A percentile compares a stretch with the other conserved stretches of the same genome.
Evolutionary conservation across 1,140 invertebrate genomes (phyloP).

Genomic region (Nasonia longicornis): DNA sequence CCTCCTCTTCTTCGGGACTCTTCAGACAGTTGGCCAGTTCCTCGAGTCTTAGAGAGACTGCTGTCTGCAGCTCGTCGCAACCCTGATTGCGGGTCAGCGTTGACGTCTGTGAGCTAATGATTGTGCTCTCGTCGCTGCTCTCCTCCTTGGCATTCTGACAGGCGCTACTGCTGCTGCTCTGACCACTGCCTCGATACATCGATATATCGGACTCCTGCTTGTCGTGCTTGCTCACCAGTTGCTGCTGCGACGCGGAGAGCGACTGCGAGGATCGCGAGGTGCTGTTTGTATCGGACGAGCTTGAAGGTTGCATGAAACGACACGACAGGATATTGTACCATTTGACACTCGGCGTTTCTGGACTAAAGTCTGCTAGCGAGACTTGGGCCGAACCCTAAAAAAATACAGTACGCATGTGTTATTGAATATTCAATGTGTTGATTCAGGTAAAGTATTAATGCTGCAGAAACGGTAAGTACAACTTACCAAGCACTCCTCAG

Average conservation of each 20-base stretch:
- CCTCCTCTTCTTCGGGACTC: slow-evolving; percentile 70
- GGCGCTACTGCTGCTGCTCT: slow-evolving; percentile 79
- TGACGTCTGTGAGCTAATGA: slow-evolving; percentile 95
- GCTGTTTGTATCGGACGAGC: slow-evolving; percentile 55
- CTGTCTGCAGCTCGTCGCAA: slow-evolving; percentile 71
- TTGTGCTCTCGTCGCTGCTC: slow-evolving; percentile 96
- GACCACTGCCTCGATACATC: slow-evolving; percentile 75
- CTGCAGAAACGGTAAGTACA: not conserved
- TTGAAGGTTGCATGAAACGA: slow-evolving; percentile 81
- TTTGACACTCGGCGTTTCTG: slow-evolving; percentile 82
- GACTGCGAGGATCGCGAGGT: slow-evolving; percentile 46
- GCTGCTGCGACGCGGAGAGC: slow-evolving; percentile 45
- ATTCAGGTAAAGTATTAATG: slow-evolving; percentile 47
- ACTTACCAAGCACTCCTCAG: slow-evolving; percentile 87
- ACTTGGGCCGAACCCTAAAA: slow-evolving; percentile 92
- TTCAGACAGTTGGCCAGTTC: slow-evolving; percentile 71
- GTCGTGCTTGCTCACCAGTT: slow-evolving; percentile 57
- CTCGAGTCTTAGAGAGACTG: slow-evolving; percentile 73
- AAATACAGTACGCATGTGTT: not conserved
- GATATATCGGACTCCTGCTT: slow-evolving; percentile 71
- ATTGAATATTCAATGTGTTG: slow-evolving; percentile 27
- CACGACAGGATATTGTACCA: slow-evolving; percentile 97
- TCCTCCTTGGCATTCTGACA: slow-evolving; percentile 79
- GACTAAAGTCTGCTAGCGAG: slow-evolving; percentile 93
- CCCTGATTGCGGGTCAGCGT: slow-evolving; percentile 94